Evolutionary conservation across 1,140 invertebrate species (phyloP).

Genomic region (Camponotus floridanus): DNA sequence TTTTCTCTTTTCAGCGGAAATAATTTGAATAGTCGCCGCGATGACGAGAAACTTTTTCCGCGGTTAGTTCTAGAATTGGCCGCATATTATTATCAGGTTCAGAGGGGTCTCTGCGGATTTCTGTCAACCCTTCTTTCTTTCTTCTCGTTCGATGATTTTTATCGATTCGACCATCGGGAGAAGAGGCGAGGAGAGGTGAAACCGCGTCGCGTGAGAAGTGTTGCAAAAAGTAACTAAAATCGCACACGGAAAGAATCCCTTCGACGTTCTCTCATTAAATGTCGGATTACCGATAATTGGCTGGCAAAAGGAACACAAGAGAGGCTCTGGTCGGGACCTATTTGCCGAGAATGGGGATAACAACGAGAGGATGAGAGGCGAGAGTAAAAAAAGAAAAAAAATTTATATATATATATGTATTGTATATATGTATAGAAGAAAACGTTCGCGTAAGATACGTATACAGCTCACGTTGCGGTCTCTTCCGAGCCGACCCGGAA

Average conservation of each 20-base stretch:
- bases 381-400: slow-evolving; percentile 23
- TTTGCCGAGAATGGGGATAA: slow-evolving; percentile 53
- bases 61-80: slow-evolving; percentile 56
- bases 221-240: slow-evolving; percentile 51
- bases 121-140: slow-evolving; percentile 9
- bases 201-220: not conserved
- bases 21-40: slow-evolving; percentile 72
- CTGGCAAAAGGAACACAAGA: slow-evolving; percentile 50
- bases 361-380: slow-evolving; percentile 2
- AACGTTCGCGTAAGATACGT: slow-evolving; percentile 73
- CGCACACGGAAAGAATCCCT: slow-evolving; percentile 40
- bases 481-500: slow-evolving; percentile 79
- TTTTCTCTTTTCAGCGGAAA: slow-evolving; percentile 63
- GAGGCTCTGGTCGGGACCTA: slow-evolving; percentile 22
- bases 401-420: not conserved
- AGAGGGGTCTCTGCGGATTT: slow-evolving; percentile 52
- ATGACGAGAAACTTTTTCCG: slow-evolving; percentile 75
- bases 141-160: slow-evolving; percentile 45
- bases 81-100: slow-evolving; percentile 73
- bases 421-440: no score
- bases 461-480: slow-evolving; percentile 81
- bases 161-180: slow-evolving; percentile 49
- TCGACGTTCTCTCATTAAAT: slow-evolving; percentile 71
- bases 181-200: slow-evolving; percentile 19
- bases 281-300: slow-evolving; percentile 62